Percentiles rank a stretch among this genome's conserved stretches.
Conservation (phyloP, 2,888 invertebrate genomes). For the Scaptomyza cyrtandrae region DNA sequence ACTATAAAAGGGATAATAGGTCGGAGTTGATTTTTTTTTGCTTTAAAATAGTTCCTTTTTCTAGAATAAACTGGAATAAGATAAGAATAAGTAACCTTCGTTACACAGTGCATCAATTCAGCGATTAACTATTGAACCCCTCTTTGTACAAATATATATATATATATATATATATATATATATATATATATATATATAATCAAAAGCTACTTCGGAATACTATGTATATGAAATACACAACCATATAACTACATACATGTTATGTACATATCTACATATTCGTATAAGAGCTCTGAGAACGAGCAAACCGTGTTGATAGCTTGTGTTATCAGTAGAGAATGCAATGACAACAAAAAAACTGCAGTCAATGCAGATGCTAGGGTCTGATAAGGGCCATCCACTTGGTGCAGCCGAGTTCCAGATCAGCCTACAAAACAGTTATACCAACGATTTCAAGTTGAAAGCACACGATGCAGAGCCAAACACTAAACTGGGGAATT, state of each 20-base stretch:
- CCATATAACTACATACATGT: background rate
- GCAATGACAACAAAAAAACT: slow-evolving; percentile 55
- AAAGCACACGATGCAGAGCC: slow-evolving; percentile 53
- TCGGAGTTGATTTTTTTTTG: no score
- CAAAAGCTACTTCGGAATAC: slow-evolving; percentile 1
- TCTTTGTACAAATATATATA: background rate
- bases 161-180: no score
- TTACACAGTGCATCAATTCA: background rate
- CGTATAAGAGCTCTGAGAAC: slow-evolving; percentile 8
- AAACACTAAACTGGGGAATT: slow-evolving; percentile 89
- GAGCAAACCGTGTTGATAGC: slow-evolving; percentile 5
- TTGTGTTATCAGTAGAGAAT: slow-evolving; percentile 56
- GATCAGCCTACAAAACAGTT: slow-evolving; percentile 46
- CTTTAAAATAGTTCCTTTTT: no score
- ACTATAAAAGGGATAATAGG: no score
- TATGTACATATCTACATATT: background rate
- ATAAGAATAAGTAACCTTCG: background rate
- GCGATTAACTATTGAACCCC: background rate
- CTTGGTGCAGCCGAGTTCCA: slow-evolving; percentile 29
- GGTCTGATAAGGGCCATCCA: slow-evolving; percentile 52
- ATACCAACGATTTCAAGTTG: slow-evolving; percentile 32
- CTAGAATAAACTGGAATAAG: background rate
- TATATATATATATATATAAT: background rate
- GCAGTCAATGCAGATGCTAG: slow-evolving; percentile 66
- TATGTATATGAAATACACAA: no score